These are phyloP conservation scores for Gymnocheta viridis DNA, from an alignment of 2,888 invertebrate genomes.

Conservation along the genomic window DNA sequence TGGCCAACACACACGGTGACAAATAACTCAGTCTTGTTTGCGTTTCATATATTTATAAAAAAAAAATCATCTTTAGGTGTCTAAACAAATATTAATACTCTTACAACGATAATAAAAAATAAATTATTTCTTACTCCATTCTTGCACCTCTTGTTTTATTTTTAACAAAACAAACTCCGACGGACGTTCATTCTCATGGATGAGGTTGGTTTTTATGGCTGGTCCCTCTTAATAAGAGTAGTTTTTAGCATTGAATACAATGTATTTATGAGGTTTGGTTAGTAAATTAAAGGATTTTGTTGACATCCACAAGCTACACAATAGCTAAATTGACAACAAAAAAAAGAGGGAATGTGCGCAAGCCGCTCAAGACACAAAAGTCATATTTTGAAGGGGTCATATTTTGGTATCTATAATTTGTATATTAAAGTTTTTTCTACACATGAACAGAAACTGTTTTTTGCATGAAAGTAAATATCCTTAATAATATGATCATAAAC, in stretches of 20 bases:
- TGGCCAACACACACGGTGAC: neutral
- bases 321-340: neutral
- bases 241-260: conserved; percentile 45
- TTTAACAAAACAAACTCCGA: neutral
- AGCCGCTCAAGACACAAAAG: neutral
- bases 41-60: neutral
- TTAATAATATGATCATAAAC: no score
- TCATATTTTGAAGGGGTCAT: conserved; percentile 3
- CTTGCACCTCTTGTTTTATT: neutral
- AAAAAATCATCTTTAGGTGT: conserved; percentile 57
- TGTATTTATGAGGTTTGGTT: conserved; percentile 57
- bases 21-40: conserved; percentile 1
- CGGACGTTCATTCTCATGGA: neutral
- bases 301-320: neutral
- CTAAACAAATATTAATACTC: conserved; percentile 56
- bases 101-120: conserved; percentile 26
- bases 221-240: conserved; percentile 16
- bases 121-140: conserved; percentile 1
- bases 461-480: no score
- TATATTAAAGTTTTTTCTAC: no score
- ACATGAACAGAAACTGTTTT: no score
- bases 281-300: conserved; percentile 64
- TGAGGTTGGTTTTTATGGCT: conserved; percentile 9
- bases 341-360: neutral
- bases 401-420: neutral